These are phyloP conservation scores for Corythornis leucogaster DNA, from an alignment of 2,797 vertebrate genomes.

Conservation along the genomic window DNA sequence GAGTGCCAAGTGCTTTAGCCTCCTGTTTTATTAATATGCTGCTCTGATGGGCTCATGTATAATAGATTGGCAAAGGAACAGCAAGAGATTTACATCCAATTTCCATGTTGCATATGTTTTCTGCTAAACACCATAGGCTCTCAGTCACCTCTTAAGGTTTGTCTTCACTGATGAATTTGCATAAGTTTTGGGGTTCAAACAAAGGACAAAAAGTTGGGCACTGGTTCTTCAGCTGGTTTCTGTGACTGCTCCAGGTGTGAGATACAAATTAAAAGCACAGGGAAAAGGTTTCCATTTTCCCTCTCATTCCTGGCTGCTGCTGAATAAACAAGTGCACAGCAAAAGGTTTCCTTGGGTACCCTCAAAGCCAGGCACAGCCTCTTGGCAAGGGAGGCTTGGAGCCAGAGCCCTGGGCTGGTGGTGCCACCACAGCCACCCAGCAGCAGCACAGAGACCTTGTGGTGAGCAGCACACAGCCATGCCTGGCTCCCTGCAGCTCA, in stretches of 20 bases:
- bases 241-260: not conserved
- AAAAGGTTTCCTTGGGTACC: not conserved
- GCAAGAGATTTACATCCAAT: constrained; percentile 36
- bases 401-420: not conserved
- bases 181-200: not conserved
- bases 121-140: not conserved
- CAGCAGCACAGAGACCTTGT: not conserved
- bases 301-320: not conserved
- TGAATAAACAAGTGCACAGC: not conserved
- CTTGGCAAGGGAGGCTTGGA: not conserved
- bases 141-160: not conserved
- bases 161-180: not conserved
- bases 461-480: not conserved
- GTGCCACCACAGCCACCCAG: no score
- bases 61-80: constrained; percentile 73
- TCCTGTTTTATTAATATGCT: constrained; percentile 78
- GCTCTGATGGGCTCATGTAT: constrained; percentile 73
- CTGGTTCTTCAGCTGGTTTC: not conserved
- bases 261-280: not conserved
- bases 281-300: not conserved
- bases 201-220: not conserved
- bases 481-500: not conserved
- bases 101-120: not conserved
- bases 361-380: not conserved
- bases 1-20: constrained; percentile 60